These are phyloP conservation scores for Enoplolaimus lenunculus DNA, from an alignment of 2,888 invertebrate genomes.

Conservation along the genomic window DNA sequence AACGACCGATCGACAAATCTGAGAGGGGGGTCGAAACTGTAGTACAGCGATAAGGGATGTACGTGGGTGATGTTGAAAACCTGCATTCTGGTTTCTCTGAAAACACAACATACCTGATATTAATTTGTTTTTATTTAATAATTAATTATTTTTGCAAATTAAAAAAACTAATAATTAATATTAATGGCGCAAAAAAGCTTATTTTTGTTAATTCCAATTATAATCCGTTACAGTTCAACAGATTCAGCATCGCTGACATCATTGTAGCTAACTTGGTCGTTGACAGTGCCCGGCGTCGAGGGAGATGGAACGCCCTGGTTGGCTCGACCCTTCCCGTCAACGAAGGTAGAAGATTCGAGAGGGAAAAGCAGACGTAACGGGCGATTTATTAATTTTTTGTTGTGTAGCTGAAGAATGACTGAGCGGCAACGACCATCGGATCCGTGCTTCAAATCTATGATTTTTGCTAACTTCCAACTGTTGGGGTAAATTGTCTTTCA, in stretches of 20 bases:
- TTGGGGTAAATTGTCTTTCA: slow-evolving; percentile 7
- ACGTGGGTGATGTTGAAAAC: not conserved
- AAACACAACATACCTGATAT: too few relatives aligned
- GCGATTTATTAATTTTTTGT: not conserved
- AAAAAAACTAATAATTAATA: too few relatives aligned
- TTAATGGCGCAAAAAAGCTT: too few relatives aligned
- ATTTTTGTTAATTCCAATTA: too few relatives aligned
- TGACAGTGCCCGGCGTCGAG: not conserved
- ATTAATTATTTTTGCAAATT: too few relatives aligned
- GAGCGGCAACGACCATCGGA: not conserved
- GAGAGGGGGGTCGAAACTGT: not conserved
- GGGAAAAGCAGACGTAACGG: not conserved
- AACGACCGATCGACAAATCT: not conserved
- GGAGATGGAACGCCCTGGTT: not conserved
- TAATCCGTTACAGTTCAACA: not conserved
- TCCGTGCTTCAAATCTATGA: not conserved
- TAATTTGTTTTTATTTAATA: too few relatives aligned
- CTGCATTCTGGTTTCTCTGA: not conserved
- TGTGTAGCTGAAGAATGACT: not conserved
- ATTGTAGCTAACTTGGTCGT: not conserved
- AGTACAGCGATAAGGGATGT: not conserved
- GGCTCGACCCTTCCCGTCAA: not conserved
- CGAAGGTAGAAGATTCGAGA: not conserved
- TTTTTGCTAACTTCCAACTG: slow-evolving; percentile 1
- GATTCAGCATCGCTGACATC: not conserved